A percentile compares a stretch with the other conserved stretches of the same genome.
Conservation (phyloP, 2,888 invertebrate species). For the Drosophila anceps region DNA sequence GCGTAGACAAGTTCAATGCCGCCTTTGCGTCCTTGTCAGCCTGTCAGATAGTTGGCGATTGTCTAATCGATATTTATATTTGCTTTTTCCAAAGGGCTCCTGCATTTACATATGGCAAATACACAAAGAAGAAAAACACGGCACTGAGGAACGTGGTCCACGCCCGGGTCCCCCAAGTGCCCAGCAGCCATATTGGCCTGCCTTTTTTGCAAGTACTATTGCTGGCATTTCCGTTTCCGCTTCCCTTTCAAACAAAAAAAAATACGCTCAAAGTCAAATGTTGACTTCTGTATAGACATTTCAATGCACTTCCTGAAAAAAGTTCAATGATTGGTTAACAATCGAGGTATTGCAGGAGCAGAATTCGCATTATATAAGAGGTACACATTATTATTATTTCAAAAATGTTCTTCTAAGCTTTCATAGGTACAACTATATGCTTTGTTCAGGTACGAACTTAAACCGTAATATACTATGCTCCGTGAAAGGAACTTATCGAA, state of each 20-base stretch:
- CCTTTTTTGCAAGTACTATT: conserved; percentile 28
- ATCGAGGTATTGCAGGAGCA: not conserved
- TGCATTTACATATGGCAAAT: conserved; percentile 42
- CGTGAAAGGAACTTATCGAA: conserved; percentile 9
- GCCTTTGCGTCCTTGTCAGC: conserved; percentile 62
- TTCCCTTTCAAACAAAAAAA: conserved; percentile 20
- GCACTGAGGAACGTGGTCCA: conserved; percentile 20
- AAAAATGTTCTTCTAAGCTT: not conserved
- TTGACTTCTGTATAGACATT: conserved; percentile 32
- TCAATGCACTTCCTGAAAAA: conserved; percentile 33
- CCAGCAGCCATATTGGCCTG: conserved; percentile 34
- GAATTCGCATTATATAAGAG: not conserved
- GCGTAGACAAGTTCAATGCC: conserved; percentile 72
- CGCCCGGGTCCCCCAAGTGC: conserved; percentile 24
- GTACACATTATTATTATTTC: not conserved
- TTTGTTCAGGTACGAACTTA: not conserved
- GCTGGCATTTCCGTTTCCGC: conserved; percentile 73
- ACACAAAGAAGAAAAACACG: conserved; percentile 15
- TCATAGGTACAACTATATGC: not conserved
- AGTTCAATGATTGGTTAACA: conserved; percentile 6
- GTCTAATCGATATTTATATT: conserved; percentile 78
- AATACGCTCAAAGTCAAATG: conserved; percentile 23
- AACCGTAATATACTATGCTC: conserved; percentile 2
- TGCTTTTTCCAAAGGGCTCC: conserved; percentile 26
- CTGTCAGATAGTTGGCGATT: conserved; percentile 68